Conservation (phyloP, 2,113 vertebrate genomes). For the Mystacornis crossleyi region DNA sequence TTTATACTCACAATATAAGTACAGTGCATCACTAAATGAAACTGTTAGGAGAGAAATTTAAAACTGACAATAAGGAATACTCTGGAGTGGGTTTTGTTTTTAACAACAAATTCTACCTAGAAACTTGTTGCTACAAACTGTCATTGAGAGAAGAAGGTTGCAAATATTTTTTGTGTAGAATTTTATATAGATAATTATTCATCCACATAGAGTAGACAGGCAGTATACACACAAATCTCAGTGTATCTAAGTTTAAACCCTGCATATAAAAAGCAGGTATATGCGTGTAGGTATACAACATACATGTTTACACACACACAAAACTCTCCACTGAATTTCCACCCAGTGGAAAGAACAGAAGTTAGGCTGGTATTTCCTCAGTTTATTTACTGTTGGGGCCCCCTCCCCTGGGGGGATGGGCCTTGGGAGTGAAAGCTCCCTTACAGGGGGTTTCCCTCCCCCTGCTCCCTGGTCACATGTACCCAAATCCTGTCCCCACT, state of each 20-base stretch:
- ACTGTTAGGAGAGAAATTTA: not conserved
- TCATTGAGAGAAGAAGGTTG: not conserved
- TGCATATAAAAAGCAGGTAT: not conserved
- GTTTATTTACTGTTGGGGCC: too few relatives aligned
- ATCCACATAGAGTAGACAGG: not conserved
- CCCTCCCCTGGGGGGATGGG: too few relatives aligned
- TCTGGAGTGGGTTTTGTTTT: not conserved
- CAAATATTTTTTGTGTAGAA: not conserved
- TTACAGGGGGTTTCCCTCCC: too few relatives aligned
- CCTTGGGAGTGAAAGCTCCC: too few relatives aligned
- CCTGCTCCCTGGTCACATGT: too few relatives aligned
- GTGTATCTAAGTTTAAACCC: not conserved
- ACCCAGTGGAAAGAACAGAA: not conserved
- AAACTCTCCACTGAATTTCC: not conserved
- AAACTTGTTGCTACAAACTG: not conserved
- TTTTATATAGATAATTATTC: not conserved
- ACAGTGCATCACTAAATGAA: not conserved
- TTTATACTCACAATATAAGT: not conserved
- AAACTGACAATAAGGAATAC: not conserved
- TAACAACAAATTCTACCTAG: not conserved
- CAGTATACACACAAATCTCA: not conserved
- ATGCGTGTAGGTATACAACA: accelerated
- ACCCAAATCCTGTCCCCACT: too few relatives aligned
- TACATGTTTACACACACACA: not conserved
- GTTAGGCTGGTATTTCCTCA: not conserved